phyloP scores from a whole-genome alignment of 2,888 invertebrate species.

The Athrips mouffetella region DNA sequence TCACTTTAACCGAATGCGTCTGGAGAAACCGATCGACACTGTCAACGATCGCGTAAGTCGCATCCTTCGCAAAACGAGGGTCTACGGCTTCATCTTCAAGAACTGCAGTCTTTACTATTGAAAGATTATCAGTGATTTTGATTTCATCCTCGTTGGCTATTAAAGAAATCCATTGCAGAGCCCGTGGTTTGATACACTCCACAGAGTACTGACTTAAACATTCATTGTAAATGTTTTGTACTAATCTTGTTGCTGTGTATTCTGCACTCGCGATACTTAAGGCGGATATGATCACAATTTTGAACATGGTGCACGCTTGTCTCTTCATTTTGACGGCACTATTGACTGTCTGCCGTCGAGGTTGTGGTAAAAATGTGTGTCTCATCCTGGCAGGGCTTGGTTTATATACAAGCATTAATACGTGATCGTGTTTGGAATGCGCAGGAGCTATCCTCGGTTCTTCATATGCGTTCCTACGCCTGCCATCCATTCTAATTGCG shows the following conservation, averaged over 20 bases:
- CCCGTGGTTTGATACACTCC: constrained; percentile 87
- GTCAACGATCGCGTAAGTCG: constrained; percentile 81
- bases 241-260: constrained; percentile 80
- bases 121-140: constrained; percentile 85
- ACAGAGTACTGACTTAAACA: constrained; percentile 84
- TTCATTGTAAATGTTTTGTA: constrained; percentile 81
- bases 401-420: constrained; percentile 79
- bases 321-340: constrained; percentile 53
- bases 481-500: constrained; percentile 61
- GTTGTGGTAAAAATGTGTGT: constrained; percentile 71
- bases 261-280: constrained; percentile 58
- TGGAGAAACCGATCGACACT: constrained; percentile 86
- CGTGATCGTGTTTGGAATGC: constrained; percentile 68
- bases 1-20: constrained; percentile 85
- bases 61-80: constrained; percentile 74
- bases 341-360: constrained; percentile 65
- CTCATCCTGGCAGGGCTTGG: constrained; percentile 68
- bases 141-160: constrained; percentile 83
- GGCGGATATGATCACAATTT: constrained; percentile 62
- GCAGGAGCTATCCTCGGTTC: constrained; percentile 53
- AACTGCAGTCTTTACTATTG: constrained; percentile 81
- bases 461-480: constrained; percentile 40
- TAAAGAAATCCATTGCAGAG: constrained; percentile 85
- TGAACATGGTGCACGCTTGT: constrained; percentile 63
- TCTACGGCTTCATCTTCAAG: constrained; percentile 59